Evolutionary conservation across 2,888 invertebrate genomes (phyloP), one percentile per base, ranked within the genome.

Genomic region (Drosophila cognata): DNA sequence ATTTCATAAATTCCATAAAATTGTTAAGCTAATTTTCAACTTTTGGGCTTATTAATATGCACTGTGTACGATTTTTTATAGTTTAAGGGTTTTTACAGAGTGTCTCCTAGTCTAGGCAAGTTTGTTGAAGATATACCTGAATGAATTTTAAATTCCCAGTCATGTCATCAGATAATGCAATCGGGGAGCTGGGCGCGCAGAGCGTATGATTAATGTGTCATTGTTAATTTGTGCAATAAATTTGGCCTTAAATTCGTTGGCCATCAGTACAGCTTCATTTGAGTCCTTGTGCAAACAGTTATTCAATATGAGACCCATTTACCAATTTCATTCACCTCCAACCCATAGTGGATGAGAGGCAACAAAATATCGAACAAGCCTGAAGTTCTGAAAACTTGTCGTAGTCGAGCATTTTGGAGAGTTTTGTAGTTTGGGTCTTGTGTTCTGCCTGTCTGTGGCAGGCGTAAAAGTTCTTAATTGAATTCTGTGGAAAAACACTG

Each of bases 391-490:
- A 46, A 46, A 28, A 46, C 25, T 46, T 46, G 25, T 74, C 60
- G 51, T n/a, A 38, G 64, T 68, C 43, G 38, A 64, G 52, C 41
- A 48, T 25, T 78, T 61, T 28, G 29, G 25, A 25, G n/a, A 21
- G 18, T 50, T 48, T 41, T 56, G 38, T 25, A 31, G 50, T 57
- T 62, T 35, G 29, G n/a, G 33, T 28, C 36, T 55, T 55, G 35
- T 0, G 8, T 28, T 46, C 31, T 36, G 70, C 62, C 35, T 59
- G 66, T 75, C 67, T 64, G 59, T 43, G 70, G 70, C 71, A 72
- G 74, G 60, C 72, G 66, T 25, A 61, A 88, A 89, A 86, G 64
- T 88, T 87, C 77, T 72, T 89, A 90, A 87, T 87, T 87, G 81
- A 87, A 89, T 87, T 87, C 83, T 70, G 70, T 70, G 74, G 59